Evolutionary conservation across 2,113 vertebrate genomes (phyloP).

Genomic region (Epinephelus lanceolatus): DNA sequence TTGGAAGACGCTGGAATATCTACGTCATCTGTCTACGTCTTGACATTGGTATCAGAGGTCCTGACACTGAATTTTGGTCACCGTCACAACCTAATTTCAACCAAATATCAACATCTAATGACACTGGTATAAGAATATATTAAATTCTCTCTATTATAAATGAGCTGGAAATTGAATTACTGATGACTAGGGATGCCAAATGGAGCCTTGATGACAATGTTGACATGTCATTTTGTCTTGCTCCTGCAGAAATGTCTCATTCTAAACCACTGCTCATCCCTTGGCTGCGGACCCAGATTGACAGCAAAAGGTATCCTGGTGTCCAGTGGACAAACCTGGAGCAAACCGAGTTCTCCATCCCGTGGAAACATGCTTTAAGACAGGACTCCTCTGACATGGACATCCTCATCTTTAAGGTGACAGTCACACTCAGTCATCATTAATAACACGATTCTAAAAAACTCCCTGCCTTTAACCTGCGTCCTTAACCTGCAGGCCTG

Average conservation of each 20-base stretch:
- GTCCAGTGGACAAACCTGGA: conserved; percentile 85
- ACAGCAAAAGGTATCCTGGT: conserved; percentile 83
- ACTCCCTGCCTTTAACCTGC: not conserved
- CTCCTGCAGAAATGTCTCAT: conserved; percentile 80
- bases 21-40: no score
- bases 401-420: conserved; percentile 88
- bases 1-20: no score
- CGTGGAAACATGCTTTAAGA: conserved; percentile 90
- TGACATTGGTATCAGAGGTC: no score
- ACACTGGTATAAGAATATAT: not conserved
- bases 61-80: no score
- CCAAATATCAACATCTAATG: no score
- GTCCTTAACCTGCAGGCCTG: conserved; percentile 82
- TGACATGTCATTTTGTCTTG: not conserved
- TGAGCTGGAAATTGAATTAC: not conserved
- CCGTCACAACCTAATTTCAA: not conserved
- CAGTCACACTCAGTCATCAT: not conserved
- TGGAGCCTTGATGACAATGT: not conserved
- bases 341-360: conserved; percentile 85
- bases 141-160: not conserved
- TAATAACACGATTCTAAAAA: not conserved
- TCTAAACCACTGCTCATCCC: conserved; percentile 87
- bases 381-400: conserved; percentile 86
- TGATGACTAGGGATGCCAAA: not conserved
- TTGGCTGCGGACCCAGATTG: conserved; percentile 85